Evolutionary conservation across 1,140 invertebrate species (phyloP), one percentile per base, ranked within the genome.

Genomic region (Ptiloglossa arizonensis): DNA sequence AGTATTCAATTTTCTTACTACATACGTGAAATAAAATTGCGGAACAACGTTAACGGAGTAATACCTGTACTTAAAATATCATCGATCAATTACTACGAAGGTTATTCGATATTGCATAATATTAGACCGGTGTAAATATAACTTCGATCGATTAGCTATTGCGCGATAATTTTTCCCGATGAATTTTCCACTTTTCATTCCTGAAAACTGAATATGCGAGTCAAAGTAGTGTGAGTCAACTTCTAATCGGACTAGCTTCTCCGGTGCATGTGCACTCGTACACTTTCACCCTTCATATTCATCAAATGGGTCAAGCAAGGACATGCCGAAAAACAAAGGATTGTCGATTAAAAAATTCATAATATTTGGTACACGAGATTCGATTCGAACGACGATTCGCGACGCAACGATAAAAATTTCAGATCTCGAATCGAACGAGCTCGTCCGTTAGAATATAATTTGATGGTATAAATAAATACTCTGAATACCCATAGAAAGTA

Each of bases 211-310:
- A 50, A 64, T 73, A 64, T 64, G 63, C 70, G 78, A 69, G 54
- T 46, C 64, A 35, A 84, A 85, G 82, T 85, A 27, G 83, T 80
- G 73, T 85, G 81, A 82, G 82, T 85, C 83, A 84, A 64, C 68
- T 71, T 80, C 71, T 85, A 85, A 80, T 72, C 78, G 70, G 79
- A 81, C 83, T 56, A 66, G 72, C 62, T 50, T 73, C 81, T 48
- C 76, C 9, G 32, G 70, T 74, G 44, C 71, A 75, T 54, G 52
- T 66, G 72, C 56, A 75, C 63, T 60, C 46, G 52, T 32, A 46
- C 50, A 74, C 46, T 57, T 80, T 73, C 81, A 71, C 74, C 38
- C 46, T 52, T 48, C 70, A 50, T 75, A 62, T 52, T 52, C 46
- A 46, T 83, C 52, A 68, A 38, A 52, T 48, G 62, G 46, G 50